phyloP scores from a whole-genome alignment of 2,888 invertebrate genomes.

The Hirtodrosophila alboralis region DNA sequence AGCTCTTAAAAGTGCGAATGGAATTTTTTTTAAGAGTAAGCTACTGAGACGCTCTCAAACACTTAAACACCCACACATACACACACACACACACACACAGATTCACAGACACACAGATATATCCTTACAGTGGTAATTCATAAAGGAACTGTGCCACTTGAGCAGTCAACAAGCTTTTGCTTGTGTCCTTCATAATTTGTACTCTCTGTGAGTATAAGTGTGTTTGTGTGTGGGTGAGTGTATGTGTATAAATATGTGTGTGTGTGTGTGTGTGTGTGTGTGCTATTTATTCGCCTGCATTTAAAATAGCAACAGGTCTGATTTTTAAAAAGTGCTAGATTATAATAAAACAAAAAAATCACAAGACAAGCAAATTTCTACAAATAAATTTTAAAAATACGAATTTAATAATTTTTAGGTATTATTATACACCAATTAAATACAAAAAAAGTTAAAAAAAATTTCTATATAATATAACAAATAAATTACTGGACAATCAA shows the following conservation, averaged over 20 bases:
- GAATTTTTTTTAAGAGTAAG: slow-evolving; percentile 45
- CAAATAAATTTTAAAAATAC: too few relatives aligned
- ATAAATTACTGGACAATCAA: too few relatives aligned
- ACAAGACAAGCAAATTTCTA: too few relatives aligned
- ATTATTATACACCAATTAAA: too few relatives aligned
- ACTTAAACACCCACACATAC: slow-evolving; percentile 5
- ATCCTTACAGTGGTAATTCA: slow-evolving; percentile 24
- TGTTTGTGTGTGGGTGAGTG: too few relatives aligned
- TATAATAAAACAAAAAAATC: background rate
- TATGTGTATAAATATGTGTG: slow-evolving; percentile 5
- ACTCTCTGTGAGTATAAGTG: slow-evolving; percentile 14
- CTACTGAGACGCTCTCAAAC: slow-evolving; percentile 25
- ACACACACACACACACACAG: slow-evolving; percentile 6
- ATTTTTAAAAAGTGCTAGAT: slow-evolving; percentile 12
- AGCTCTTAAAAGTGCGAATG: slow-evolving; percentile 49
- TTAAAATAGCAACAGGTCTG: slow-evolving; percentile 67
- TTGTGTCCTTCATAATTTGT: slow-evolving; percentile 60
- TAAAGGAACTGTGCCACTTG: slow-evolving; percentile 70
- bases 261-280: slow-evolving; percentile 19
- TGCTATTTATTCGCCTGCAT: slow-evolving; percentile 46
- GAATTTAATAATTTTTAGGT: too few relatives aligned
- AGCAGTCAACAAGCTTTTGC: slow-evolving; percentile 76
- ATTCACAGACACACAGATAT: background rate
- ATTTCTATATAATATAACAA: too few relatives aligned
- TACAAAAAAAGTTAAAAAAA: too few relatives aligned